A percentile compares a stretch with the other conserved stretches of the same genome.
Conservation (phyloP, 1,140 invertebrate genomes). For the Phenacoccus solenopsis region DNA sequence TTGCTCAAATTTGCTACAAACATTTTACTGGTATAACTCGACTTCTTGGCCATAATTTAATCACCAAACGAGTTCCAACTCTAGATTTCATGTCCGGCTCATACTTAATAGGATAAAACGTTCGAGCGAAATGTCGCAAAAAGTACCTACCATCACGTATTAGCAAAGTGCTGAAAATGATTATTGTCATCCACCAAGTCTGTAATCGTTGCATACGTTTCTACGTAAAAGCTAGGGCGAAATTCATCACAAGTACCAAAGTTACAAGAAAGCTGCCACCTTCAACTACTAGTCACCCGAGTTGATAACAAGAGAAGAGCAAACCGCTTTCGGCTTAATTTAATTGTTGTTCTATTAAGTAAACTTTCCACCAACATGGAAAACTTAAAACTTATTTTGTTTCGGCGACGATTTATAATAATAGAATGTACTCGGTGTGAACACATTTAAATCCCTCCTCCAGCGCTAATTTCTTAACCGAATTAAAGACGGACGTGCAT, state of each 20-base stretch:
- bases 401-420: not conserved
- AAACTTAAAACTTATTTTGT: not conserved
- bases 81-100: too few species aligned
- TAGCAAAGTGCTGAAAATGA: not conserved
- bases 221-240: not conserved
- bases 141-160: too few species aligned
- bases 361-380: not conserved
- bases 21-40: too few species aligned
- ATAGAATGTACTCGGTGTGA: not conserved
- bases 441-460: too few species aligned
- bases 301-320: not conserved
- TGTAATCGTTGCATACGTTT: not conserved
- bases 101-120: too few species aligned
- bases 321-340: slow-evolving; percentile 1
- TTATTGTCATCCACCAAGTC: not conserved
- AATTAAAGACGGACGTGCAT: too few species aligned
- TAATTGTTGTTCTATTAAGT: not conserved
- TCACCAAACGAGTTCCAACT: too few species aligned
- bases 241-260: not conserved
- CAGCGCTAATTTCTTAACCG: too few species aligned
- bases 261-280: not conserved
- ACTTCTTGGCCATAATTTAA: too few species aligned
- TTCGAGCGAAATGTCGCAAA: too few species aligned
- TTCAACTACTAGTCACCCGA: not conserved
- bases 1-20: too few species aligned